phyloP scores from a whole-genome alignment of 2,888 invertebrate genomes.

The Eilema depressum region DNA sequence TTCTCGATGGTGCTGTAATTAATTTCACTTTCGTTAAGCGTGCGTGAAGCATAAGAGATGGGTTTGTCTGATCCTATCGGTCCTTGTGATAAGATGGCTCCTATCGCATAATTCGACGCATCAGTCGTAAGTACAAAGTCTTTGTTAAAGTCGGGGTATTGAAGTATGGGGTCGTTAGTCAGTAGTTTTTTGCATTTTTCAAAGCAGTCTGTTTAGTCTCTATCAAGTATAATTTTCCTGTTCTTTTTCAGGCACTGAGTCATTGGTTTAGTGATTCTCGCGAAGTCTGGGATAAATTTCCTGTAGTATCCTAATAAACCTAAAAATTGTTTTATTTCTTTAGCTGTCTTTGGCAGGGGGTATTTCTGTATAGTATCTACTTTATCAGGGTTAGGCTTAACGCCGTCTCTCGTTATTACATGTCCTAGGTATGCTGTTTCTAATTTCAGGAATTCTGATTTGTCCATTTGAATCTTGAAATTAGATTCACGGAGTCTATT shows the following conservation, averaged over 20 bases:
- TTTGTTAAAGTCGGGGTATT: slow-evolving; percentile 12
- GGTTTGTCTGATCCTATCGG: slow-evolving; percentile 27
- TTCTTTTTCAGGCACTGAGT: background rate
- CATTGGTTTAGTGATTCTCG: background rate
- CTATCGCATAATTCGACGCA: slow-evolving; percentile 29
- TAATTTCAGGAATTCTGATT: too few species aligned
- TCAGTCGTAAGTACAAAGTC: slow-evolving; percentile 30
- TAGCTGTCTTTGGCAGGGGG: too few species aligned
- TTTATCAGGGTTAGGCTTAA: too few species aligned
- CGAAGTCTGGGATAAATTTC: background rate
- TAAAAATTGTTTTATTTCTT: too few species aligned
- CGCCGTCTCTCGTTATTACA: too few species aligned
- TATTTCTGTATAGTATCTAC: too few species aligned
- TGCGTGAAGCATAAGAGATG: slow-evolving; percentile 32
- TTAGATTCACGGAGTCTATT: too few species aligned
- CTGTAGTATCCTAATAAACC: too few species aligned
- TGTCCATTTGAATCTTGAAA: too few species aligned
- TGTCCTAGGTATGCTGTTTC: too few species aligned
- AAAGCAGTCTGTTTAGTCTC: too few species aligned
- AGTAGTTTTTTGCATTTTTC: background rate
- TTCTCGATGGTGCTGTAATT: slow-evolving; percentile 33
- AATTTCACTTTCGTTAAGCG: slow-evolving; percentile 24
- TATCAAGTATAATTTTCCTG: background rate
- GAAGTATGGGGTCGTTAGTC: background rate
- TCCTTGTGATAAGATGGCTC: slow-evolving; percentile 31